Base-by-base conservation (phyloP, 2,888 invertebrate species). In the Resseliella maxima region DNA sequence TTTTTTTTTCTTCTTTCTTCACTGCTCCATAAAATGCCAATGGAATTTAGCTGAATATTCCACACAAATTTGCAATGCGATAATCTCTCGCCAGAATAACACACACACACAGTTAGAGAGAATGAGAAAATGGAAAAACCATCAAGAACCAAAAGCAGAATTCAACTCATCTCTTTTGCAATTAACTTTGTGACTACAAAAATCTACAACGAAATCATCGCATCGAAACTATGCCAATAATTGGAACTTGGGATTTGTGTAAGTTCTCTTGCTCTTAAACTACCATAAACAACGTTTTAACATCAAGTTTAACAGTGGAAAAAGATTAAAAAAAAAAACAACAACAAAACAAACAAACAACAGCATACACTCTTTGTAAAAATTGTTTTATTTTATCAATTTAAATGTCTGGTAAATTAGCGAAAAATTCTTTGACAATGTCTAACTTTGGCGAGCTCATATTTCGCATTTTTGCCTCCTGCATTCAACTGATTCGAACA, bases 131-230 rank as follows among this genome's bases (percentile, higher is more conserved):
- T 24, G 15, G 3, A 59, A 59, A 24, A n/a, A n/a, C n/a, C n/a
- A n/a, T 24, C 59, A 59, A 59, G 59, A n/a, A 59, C n/a, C 15
- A 12, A n/a, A 72, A 72, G 72, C 72, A 2, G 31, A 72, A 41
- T 41, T 31, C 72, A 72, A 72, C 72, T 72, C 72, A 72, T 72
- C 59, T 2, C 72, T 72, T n/a, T n/a, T 72, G 72, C 31, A 72
- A 72, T 72, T 72, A 72, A 31, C 31, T 72, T 72, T 72, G 72
- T 72, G 72, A 2, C 35, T 72, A 12, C 27, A 31, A 15, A 10
- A n/a, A 72, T 72, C 72, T 72, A 31, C 72, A 72, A 72, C 72
- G 31, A 72, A 72, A 31, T 72, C 72, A 72, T 72, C 72, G 72
- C 72, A 31, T 21, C 18, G 72, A 72, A 72, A 72, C 72, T 72